phyloP scores from a whole-genome alignment of 1,140 invertebrate genomes.

The Aphidius ervi region DNA sequence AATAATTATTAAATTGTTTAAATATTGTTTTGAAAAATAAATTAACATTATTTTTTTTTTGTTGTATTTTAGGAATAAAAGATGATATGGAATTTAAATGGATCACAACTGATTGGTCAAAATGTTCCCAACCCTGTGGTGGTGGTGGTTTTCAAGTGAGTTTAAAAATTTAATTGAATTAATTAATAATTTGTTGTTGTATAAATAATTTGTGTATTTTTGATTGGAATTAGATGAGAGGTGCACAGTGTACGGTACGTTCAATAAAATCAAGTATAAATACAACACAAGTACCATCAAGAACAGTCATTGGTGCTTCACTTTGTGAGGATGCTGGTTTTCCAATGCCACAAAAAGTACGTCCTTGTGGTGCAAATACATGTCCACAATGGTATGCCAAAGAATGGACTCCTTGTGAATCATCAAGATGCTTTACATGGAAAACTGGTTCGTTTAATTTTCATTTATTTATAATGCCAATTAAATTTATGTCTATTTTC shows the following conservation, averaged over 20 bases:
- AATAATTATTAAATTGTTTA: neutral
- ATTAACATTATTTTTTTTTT: conserved; percentile 8
- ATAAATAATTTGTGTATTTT: conserved; percentile 12
- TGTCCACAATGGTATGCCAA: conserved; percentile 70
- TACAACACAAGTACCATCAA: conserved; percentile 33
- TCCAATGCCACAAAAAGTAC: conserved; percentile 60
- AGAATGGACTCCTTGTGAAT: conserved; percentile 69
- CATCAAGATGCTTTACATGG: conserved; percentile 70
- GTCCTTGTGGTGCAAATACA: conserved; percentile 64
- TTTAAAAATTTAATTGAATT: neutral
- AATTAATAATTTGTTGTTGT: conserved; percentile 4
- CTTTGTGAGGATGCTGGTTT: conserved; percentile 70
- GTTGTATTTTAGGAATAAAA: conserved; percentile 33
- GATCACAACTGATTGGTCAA: conserved; percentile 78
- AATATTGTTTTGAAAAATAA: conserved; percentile 1
- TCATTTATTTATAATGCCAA: neutral
- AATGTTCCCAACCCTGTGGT: conserved; percentile 83
- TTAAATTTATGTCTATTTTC: conserved; percentile 18
- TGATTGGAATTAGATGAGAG: conserved; percentile 56
- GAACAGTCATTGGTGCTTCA: conserved; percentile 58
- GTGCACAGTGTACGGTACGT: conserved; percentile 66
- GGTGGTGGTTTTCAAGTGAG: conserved; percentile 65
- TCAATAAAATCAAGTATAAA: conserved; percentile 32
- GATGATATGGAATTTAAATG: conserved; percentile 70
- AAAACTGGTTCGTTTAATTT: conserved; percentile 59